Percentiles rank a stretch among this genome's conserved stretches.
These are phyloP conservation scores for Prunella himalayana DNA, from an alignment of 2,113 vertebrate species.

Conservation along the genomic window DNA sequence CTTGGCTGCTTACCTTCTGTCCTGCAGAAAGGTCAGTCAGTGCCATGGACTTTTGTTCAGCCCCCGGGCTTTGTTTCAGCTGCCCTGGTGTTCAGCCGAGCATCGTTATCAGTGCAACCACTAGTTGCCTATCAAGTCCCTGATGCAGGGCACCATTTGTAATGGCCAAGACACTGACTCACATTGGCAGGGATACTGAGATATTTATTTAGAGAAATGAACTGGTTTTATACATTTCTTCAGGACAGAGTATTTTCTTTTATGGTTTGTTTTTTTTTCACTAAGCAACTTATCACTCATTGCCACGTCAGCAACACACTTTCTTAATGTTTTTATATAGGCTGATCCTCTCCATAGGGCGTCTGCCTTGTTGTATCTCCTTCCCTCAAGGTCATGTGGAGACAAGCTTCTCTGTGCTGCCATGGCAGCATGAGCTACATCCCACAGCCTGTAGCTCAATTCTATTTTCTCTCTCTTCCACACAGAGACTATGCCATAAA, in stretches of 20 bases:
- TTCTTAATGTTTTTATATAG: no score
- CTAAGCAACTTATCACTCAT: neutral
- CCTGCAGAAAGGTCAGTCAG: neutral
- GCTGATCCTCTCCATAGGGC: neutral
- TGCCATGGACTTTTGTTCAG: rapidly evolving
- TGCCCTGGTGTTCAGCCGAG: neutral
- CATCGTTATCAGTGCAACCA: rapidly evolving
- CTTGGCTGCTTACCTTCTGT: neutral
- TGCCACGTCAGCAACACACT: rapidly evolving
- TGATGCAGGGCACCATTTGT: neutral
- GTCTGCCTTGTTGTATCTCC: neutral
- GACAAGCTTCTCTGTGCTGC: neutral
- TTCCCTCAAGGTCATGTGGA: neutral
- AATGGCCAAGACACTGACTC: neutral
- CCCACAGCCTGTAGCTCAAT: neutral
- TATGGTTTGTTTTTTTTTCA: neutral
- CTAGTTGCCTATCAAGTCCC: no score
- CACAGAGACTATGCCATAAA: neutral
- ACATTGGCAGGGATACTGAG: neutral
- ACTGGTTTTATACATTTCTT: neutral
- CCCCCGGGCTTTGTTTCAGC: neutral
- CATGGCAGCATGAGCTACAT: no score
- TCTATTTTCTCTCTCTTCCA: neutral
- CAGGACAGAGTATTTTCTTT: neutral
- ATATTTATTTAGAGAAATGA: rapidly evolving